These are phyloP conservation scores for Trichopoda pennipes DNA, from an alignment of 2,888 invertebrate species.

Conservation along the genomic window DNA sequence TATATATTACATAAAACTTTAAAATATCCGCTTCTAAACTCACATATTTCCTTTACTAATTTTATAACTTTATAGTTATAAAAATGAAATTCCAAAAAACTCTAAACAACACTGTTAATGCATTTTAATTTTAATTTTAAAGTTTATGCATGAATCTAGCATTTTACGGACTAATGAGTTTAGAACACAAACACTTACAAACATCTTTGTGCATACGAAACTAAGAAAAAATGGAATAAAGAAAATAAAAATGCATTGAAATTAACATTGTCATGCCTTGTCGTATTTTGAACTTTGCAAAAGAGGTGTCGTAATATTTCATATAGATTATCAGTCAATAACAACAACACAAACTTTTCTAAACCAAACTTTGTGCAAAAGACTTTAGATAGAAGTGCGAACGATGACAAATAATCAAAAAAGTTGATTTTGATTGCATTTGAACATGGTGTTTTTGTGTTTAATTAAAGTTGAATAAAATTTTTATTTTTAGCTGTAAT, in stretches of 20 bases:
- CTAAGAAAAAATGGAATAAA: background rate
- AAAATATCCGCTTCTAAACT: background rate
- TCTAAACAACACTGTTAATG: conserved; percentile 5
- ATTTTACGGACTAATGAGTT: conserved; percentile 35
- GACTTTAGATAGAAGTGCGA: no score
- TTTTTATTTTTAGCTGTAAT: no score
- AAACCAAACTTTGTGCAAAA: background rate
- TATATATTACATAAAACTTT: background rate
- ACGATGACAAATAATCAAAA: no score
- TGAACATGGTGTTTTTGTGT: no score
- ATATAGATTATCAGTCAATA: conserved; percentile 17
- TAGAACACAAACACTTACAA: conserved; percentile 3
- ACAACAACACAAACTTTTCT: background rate
- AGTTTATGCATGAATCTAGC: conserved; percentile 19
- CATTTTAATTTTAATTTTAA: background rate
- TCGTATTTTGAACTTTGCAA: conserved; percentile 23
- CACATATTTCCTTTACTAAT: background rate
- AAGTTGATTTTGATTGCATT: no score
- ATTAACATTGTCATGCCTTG: conserved; percentile 38
- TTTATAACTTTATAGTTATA: background rate
- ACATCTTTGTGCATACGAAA: background rate
- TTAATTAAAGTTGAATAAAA: no score
- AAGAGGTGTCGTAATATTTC: conserved; percentile 33
- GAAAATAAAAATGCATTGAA: background rate
- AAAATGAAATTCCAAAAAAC: conserved; percentile 13